A percentile compares a stretch with the other conserved stretches of the same genome.
phyloP scores from a whole-genome alignment of 1,140 invertebrate genomes.

The Drosophila orosa region DNA sequence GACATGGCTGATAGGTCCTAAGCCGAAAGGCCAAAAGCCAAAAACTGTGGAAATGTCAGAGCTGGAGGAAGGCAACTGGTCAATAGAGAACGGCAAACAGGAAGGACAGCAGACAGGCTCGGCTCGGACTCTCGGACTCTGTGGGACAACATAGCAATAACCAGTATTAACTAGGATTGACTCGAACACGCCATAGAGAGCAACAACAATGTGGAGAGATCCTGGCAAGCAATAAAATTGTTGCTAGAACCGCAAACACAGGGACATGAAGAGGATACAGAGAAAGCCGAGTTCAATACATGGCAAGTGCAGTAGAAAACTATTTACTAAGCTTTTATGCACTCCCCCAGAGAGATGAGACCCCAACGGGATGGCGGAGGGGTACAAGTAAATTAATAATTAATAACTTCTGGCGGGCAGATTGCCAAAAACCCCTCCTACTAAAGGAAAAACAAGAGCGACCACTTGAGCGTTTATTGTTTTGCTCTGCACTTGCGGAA shows the following conservation, averaged over 20 bases:
- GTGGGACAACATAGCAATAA: constrained; percentile 49
- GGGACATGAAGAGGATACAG: constrained; percentile 4
- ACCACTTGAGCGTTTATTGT: constrained; percentile 66
- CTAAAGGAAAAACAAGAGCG: constrained; percentile 36
- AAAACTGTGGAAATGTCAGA: constrained; percentile 65
- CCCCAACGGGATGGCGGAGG: constrained; percentile 11
- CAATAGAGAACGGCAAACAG: constrained; percentile 18
- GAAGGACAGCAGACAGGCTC: constrained; percentile 17
- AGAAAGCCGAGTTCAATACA: constrained; percentile 11
- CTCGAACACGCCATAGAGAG: constrained; percentile 26
- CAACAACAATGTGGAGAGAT: constrained; percentile 8
- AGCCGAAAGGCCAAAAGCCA: constrained; percentile 39
- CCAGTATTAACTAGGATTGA: constrained; percentile 52
- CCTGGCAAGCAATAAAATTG: constrained; percentile 48
- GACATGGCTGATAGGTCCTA: constrained; percentile 30
- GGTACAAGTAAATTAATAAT: constrained; percentile 69
- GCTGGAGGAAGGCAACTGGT: constrained; percentile 60
- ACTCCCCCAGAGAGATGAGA: constrained; percentile 9
- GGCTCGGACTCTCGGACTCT: constrained; percentile 1
- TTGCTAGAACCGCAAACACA: constrained; percentile 41
- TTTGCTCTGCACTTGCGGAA: constrained; percentile 34
- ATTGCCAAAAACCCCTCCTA: constrained; percentile 24
- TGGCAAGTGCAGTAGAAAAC: constrained; percentile 30
- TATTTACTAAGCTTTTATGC: constrained; percentile 45
- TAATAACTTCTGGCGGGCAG: constrained; percentile 57